Conservation (phyloP, 1,140 invertebrate genomes). For the Telenomus remus region DNA sequence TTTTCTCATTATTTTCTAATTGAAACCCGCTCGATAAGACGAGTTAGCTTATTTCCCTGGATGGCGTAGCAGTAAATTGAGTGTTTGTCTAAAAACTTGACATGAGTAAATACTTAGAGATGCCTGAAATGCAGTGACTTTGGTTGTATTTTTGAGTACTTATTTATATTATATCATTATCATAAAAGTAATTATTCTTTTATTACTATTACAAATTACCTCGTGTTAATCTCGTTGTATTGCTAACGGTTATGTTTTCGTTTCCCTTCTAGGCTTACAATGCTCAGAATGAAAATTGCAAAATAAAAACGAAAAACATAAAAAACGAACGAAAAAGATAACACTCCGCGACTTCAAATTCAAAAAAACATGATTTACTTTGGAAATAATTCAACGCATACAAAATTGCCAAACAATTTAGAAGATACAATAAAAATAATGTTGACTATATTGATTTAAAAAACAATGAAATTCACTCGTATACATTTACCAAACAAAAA, state of each 20-base stretch:
- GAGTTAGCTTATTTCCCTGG: constrained; percentile 41
- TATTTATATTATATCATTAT: constrained; percentile 51
- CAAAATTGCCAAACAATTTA: too few species aligned
- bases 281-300: not conserved
- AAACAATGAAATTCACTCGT: too few species aligned
- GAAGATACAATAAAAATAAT: too few species aligned
- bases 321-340: constrained; percentile 1
- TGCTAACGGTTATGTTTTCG: constrained; percentile 45
- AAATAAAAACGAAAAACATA: not conserved
- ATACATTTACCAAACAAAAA: too few species aligned
- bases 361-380: too few species aligned
- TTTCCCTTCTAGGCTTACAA: constrained; percentile 26
- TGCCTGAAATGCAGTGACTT: constrained; percentile 41
- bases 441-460: too few species aligned
- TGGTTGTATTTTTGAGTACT: constrained; percentile 50
- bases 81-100: constrained; percentile 52
- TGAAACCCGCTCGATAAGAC: constrained; percentile 33
- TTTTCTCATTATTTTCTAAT: constrained; percentile 40
- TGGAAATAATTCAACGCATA: too few species aligned
- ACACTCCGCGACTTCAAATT: too few species aligned
- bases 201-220: constrained; percentile 56
- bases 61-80: constrained; percentile 58
- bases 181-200: constrained; percentile 44
- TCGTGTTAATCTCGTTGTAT: constrained; percentile 53
- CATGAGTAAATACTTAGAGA: constrained; percentile 42